Percentiles rank a stretch among this genome's conserved stretches.
These are phyloP conservation scores for Microvelia longipes DNA, from an alignment of 1,140 invertebrate species.

Conservation along the genomic window DNA sequence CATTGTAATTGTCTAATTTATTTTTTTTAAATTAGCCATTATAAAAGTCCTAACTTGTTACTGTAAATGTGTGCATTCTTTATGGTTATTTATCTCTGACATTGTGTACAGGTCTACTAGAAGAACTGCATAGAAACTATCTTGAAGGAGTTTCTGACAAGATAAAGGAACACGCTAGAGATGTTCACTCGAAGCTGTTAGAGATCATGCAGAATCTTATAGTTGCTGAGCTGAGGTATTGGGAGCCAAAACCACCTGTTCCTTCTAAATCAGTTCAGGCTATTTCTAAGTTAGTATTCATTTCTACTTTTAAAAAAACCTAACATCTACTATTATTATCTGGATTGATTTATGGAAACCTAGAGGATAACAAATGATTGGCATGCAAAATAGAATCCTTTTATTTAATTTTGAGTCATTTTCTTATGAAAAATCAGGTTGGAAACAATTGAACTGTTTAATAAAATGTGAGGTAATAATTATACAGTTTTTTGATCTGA, in stretches of 20 bases:
- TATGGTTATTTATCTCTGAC: too few relatives aligned
- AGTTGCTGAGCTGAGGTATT: slow-evolving; percentile 53
- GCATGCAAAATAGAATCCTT: too few relatives aligned
- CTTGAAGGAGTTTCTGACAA: slow-evolving; percentile 19
- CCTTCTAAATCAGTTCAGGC: slow-evolving; percentile 82
- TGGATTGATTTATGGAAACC: neutral
- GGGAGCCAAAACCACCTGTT: slow-evolving; percentile 88
- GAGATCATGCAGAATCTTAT: slow-evolving; percentile 74
- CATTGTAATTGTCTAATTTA: too few relatives aligned
- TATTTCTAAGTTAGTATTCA: slow-evolving; percentile 48
- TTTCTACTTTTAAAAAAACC: neutral
- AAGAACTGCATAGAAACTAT: slow-evolving; percentile 16
- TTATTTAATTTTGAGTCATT: neutral
- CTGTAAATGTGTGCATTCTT: too few relatives aligned
- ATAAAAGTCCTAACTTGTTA: too few relatives aligned
- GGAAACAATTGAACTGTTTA: too few relatives aligned
- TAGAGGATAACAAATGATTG: neutral
- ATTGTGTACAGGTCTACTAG: slow-evolving; percentile 19
- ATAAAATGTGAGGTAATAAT: too few relatives aligned
- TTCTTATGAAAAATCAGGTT: too few relatives aligned
- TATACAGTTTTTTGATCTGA: too few relatives aligned
- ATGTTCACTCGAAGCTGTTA: slow-evolving; percentile 82
- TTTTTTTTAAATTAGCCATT: too few relatives aligned
- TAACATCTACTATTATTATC: neutral
- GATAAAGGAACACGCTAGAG: slow-evolving; percentile 54